These are phyloP conservation scores for Syritta pipiens DNA, from an alignment of 2,888 invertebrate genomes.

Conservation along the genomic window DNA sequence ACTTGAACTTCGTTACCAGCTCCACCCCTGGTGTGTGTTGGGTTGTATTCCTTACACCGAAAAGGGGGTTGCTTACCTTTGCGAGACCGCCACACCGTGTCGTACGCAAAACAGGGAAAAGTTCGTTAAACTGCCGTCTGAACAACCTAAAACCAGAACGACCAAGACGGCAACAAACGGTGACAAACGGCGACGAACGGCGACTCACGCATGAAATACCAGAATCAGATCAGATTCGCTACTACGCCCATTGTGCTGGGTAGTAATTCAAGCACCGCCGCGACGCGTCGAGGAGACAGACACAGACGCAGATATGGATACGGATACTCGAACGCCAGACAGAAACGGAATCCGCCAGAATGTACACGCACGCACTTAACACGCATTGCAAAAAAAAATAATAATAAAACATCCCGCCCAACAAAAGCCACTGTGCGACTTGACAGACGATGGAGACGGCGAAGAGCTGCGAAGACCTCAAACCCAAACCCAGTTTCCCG, in stretches of 20 bases:
- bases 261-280: slow-evolving; percentile 15
- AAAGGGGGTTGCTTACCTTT: slow-evolving; percentile 8
- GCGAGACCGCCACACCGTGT: neutral
- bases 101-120: slow-evolving; percentile 33
- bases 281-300: too few species aligned
- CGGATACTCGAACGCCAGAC: slow-evolving; percentile 45
- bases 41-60: neutral
- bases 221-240: slow-evolving; percentile 52
- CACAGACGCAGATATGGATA: slow-evolving; percentile 1
- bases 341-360: slow-evolving; percentile 32
- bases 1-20: slow-evolving; percentile 32
- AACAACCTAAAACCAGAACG: slow-evolving; percentile 9
- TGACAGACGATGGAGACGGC: slow-evolving; percentile 35
- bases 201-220: slow-evolving; percentile 30
- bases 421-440: slow-evolving; percentile 20
- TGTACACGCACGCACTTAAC: slow-evolving; percentile 56
- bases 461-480: neutral
- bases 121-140: slow-evolving; percentile 59
- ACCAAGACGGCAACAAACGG: neutral
- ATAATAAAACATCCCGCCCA: slow-evolving; percentile 31
- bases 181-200: slow-evolving; percentile 2
- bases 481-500: slow-evolving; percentile 59
- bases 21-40: too few species aligned
- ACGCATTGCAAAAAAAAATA: slow-evolving; percentile 51
- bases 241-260: slow-evolving; percentile 21